These are phyloP conservation scores for Rhamphomyia laevipes DNA, from an alignment of 2,888 invertebrate genomes.

Conservation along the genomic window DNA sequence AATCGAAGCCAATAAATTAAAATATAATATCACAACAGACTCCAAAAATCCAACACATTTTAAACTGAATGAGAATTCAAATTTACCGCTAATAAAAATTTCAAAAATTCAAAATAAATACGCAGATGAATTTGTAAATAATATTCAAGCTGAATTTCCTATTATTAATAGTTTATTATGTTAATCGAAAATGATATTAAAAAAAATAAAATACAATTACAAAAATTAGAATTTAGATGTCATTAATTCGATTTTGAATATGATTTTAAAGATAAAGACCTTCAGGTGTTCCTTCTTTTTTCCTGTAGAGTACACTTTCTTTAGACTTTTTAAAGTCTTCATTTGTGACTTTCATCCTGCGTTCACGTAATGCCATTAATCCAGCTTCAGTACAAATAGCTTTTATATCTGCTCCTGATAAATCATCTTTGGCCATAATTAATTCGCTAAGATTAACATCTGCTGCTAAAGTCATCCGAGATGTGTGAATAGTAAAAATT, in stretches of 20 bases:
- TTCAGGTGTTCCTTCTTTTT: slow-evolving; percentile 99
- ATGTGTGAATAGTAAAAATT: slow-evolving; percentile 96
- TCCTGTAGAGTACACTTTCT: slow-evolving; percentile 96
- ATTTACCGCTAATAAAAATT: slow-evolving; percentile 7
- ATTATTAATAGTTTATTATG: slow-evolving; percentile 14
- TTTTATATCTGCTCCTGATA: slow-evolving; percentile 95
- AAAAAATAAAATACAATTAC: slow-evolving; percentile 10
- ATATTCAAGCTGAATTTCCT: slow-evolving; percentile 15
- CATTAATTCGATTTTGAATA: slow-evolving; percentile 10
- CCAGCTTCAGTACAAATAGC: slow-evolving; percentile 99
- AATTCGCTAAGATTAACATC: slow-evolving; percentile 96
- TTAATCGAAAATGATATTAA: neutral
- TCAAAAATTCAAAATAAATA: slow-evolving; percentile 20
- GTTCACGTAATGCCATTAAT: slow-evolving; percentile 90
- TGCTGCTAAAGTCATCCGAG: slow-evolving; percentile 94
- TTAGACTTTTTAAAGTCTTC: slow-evolving; percentile 99
- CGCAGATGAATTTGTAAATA: slow-evolving; percentile 15
- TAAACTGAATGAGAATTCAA: neutral
- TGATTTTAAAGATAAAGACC: slow-evolving; percentile 82
- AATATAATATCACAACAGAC: neutral
- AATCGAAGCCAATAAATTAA: slow-evolving; percentile 10
- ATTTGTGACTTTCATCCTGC: slow-evolving; percentile 99
- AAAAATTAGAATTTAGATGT: neutral
- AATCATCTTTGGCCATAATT: slow-evolving; percentile 98
- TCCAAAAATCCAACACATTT: neutral